Evolutionary conservation across 2,113 vertebrate genomes (phyloP).

Genomic region (Vimba vimba): DNA sequence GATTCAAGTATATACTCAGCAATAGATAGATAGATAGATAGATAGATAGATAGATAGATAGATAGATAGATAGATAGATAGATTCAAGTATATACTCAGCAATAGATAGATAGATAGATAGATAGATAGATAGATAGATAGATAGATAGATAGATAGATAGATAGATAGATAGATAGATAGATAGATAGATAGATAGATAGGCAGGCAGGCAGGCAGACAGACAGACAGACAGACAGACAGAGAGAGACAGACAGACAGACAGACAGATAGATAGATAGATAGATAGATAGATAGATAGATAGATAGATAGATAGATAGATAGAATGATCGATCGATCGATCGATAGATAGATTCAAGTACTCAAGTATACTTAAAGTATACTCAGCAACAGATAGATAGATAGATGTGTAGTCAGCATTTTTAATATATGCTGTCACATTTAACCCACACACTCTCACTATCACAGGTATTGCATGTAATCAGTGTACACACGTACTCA

Average conservation of each 20-base stretch:
- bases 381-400: not conserved
- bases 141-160: not conserved
- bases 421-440: constrained; percentile 29
- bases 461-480: constrained; percentile 14
- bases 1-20: too few species aligned
- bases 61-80: too few species aligned
- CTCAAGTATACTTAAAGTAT: too few species aligned
- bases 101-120: not conserved
- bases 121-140: too few species aligned
- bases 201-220: not conserved
- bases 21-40: too few species aligned
- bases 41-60: too few species aligned
- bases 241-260: not conserved
- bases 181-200: not conserved
- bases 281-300: not conserved
- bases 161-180: too few species aligned
- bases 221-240: not conserved
- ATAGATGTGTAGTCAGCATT: not conserved
- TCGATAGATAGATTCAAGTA: too few species aligned
- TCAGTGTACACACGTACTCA: constrained; percentile 40
- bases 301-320: not conserved
- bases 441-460: constrained; percentile 22
- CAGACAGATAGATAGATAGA: not conserved
- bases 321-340: fast-evolving
- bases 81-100: too few species aligned